Evolutionary conservation across 2,888 invertebrate genomes (phyloP), one percentile per base, ranked within the genome.

Genomic region (Nasonovia ribisnigri): DNA sequence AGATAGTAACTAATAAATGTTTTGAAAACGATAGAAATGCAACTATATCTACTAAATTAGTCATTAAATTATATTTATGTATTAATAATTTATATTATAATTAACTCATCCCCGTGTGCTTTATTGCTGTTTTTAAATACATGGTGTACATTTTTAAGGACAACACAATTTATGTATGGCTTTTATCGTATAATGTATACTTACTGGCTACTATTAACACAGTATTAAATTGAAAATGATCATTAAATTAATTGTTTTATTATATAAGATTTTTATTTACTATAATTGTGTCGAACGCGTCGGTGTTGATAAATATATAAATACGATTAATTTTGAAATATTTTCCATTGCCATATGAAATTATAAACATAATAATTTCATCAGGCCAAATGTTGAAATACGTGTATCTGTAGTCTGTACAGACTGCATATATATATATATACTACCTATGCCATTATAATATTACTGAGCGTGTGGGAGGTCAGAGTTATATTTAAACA

Each of bases 401-500:
- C 46, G 16, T 86, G 36, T 88, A 51, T 86, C 46, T 51, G 36
- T 51, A 36, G 36, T 86, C 46, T 51, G 36, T 51, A 36, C 20
- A 20, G 1, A 48, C 57, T 57, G 16, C 46, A 29, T 86, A 1
- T 48, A 20, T 86, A 29, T 86, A 1, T 48, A 20, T 86, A 16
- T 42, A 86, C 26, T 46, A 86, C 29, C 86, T 48, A 46, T 43
- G 46, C 29, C 46, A 43, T 51, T 51, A 51, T 54, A 51, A 54
- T 51, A 36, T 88, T 42, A 36, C 51, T 88, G 36, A 42, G 60
- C 24, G 24, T 51, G 51, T 51, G 51, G 88, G 88, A 88, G 88
- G 54, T 42, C 51, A 88, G 36, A 88, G 51, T 88, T 88, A 88
- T 88, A 88, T 88, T 51, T 88, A 51, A 88, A 88, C 88, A 36